phyloP scores from a whole-genome alignment of 2,113 vertebrate species.

The Bombycilla garrulus region DNA sequence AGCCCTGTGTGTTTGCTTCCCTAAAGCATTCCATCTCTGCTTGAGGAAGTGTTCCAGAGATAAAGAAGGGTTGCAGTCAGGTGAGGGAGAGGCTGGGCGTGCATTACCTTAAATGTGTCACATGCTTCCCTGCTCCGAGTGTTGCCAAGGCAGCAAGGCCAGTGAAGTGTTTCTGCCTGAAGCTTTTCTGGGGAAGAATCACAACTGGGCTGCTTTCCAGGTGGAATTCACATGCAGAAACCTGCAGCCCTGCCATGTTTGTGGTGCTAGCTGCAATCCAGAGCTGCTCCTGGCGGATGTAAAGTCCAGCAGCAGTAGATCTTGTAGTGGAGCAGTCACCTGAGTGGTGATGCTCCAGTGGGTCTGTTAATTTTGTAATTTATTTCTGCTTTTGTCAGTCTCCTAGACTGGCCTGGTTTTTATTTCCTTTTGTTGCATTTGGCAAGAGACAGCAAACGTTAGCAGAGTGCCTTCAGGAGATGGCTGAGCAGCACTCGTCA shows the following conservation, averaged over 20 bases:
- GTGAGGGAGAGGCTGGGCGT: slow-evolving; percentile 39
- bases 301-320: not conserved
- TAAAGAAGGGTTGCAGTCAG: slow-evolving; percentile 31
- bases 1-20: not conserved
- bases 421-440: slow-evolving; percentile 7
- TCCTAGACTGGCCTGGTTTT: not conserved
- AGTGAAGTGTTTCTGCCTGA: slow-evolving; percentile 14
- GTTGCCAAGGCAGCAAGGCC: slow-evolving; percentile 57
- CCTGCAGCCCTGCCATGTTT: not conserved
- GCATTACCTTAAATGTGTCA: slow-evolving; percentile 38
- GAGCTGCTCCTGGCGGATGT: not conserved
- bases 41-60: not conserved
- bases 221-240: slow-evolving; percentile 35
- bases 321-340: not conserved
- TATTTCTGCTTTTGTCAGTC: slow-evolving; percentile 25
- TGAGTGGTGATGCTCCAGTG: not conserved
- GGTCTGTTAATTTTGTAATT: not conserved
- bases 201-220: slow-evolving; percentile 18
- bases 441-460: not conserved
- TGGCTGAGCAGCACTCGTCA: not conserved
- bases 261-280: not conserved
- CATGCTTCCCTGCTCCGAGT: slow-evolving; percentile 6
- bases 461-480: not conserved
- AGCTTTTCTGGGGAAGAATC: slow-evolving; percentile 37
- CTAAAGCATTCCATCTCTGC: not conserved